Evolutionary conservation across 30 jellyfish, hydroid and myxozoan species (phyloP).

Genomic region (Catostylus mosaicus): DNA sequence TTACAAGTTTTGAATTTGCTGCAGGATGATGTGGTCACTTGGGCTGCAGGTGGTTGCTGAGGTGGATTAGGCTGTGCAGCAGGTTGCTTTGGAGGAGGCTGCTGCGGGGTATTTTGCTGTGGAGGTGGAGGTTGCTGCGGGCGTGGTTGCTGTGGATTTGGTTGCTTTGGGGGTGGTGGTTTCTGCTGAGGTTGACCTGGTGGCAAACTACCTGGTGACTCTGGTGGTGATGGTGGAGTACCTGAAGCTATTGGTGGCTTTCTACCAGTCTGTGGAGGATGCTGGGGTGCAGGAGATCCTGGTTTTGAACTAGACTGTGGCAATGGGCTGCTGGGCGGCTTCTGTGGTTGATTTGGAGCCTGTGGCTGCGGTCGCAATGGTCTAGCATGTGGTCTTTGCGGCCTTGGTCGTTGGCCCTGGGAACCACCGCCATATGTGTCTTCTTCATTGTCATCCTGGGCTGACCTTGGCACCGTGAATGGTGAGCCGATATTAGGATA

Average conservation of each 20-base stretch:
- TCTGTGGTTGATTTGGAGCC: background rate
- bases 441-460: slow-evolving; percentile 42
- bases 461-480: slow-evolving; percentile 55
- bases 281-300: background rate
- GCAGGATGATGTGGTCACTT: slow-evolving; percentile 43
- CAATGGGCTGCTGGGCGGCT: background rate
- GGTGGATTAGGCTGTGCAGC: background rate
- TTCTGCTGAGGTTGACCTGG: background rate
- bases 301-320: background rate
- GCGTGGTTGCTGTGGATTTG: background rate
- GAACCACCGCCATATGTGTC: slow-evolving; percentile 46
- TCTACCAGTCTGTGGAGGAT: background rate
- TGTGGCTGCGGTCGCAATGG: slow-evolving; percentile 35
- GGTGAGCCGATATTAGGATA: slow-evolving; percentile 68
- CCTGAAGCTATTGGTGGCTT: background rate
- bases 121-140: slow-evolving; percentile 12
- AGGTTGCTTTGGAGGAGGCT: slow-evolving; percentile 2
- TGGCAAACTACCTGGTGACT: background rate
- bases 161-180: background rate
- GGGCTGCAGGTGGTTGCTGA: background rate
- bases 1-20: slow-evolving; percentile 49
- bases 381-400: slow-evolving; percentile 8
- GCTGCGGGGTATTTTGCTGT: background rate
- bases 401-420: background rate
- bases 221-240: slow-evolving; percentile 14